A percentile compares a stretch with the other conserved stretches of the same genome.
Evolutionary conservation across 2,797 vertebrate genomes (phyloP).

Genomic region (Paratrypauchen microcephalus): DNA sequence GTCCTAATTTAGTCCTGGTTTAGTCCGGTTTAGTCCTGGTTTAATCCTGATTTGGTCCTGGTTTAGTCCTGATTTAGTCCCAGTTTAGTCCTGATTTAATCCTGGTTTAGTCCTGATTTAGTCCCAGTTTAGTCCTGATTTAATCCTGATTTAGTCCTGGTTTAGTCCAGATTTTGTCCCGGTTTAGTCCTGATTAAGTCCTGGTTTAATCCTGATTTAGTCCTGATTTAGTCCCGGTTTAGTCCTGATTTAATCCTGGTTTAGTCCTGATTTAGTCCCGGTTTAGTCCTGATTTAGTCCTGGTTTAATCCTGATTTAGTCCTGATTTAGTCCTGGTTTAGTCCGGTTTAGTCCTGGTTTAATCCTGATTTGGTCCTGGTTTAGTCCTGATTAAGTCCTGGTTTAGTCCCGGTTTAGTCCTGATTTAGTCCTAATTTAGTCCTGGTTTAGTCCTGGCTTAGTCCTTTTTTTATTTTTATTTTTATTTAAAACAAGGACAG

Average conservation of each 20-base stretch:
- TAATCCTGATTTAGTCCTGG: background rate
- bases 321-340: too few species aligned
- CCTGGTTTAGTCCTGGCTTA: too few species aligned
- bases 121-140: too few species aligned
- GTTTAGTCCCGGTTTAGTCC: too few species aligned
- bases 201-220: too few species aligned
- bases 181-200: background rate
- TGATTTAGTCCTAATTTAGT: too few species aligned
- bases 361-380: background rate
- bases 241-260: background rate
- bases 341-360: background rate
- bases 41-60: background rate
- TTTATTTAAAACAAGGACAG: too few species aligned
- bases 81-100: background rate
- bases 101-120: too few species aligned
- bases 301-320: too few species aligned
- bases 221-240: too few species aligned
- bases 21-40: too few species aligned
- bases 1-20: background rate
- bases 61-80: background rate
- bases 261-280: background rate
- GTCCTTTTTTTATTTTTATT: too few species aligned
- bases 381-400: background rate
- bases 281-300: background rate
- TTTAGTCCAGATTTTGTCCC: background rate